A percentile compares a stretch with the other conserved stretches of the same genome.
Conservation (phyloP, 2,888 invertebrate genomes). For the Rotaria macrura region DNA sequence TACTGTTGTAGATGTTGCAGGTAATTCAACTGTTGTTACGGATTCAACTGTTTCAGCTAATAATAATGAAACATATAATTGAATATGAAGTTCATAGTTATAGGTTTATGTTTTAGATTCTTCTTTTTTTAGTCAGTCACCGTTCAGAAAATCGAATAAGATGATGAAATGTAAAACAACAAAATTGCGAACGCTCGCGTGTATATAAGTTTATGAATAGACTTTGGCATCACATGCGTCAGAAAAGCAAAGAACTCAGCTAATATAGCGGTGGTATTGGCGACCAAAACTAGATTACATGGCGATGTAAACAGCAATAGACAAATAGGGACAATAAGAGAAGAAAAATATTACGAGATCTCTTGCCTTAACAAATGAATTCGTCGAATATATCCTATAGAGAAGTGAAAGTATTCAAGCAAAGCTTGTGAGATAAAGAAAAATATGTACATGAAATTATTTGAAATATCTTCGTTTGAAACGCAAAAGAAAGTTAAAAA, state of each 20-base stretch:
- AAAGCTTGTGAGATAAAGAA: neutral
- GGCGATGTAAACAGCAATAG: neutral
- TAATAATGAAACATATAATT: neutral
- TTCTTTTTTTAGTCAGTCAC: neutral
- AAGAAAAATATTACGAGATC: neutral
- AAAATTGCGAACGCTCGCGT: neutral
- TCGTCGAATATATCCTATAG: neutral
- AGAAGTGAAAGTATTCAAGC: neutral
- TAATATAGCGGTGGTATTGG: neutral
- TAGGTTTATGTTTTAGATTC: neutral
- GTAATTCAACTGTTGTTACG: neutral
- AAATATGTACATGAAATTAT: neutral
- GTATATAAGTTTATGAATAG: neutral
- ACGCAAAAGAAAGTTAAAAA: neutral
- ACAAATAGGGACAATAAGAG: neutral
- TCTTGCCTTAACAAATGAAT: neutral
- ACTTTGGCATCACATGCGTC: neutral
- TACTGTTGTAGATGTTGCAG: neutral
- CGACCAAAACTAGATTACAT: neutral
- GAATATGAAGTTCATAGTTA: no score
- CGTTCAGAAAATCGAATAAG: neutral
- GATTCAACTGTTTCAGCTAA: neutral
- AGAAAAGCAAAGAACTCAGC: neutral
- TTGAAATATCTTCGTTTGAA: neutral
- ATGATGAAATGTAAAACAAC: neutral